Evolutionary conservation across 2,797 vertebrate species (phyloP), one percentile per base, ranked within the genome.

Genomic region (Gymnodraco acuticeps): DNA sequence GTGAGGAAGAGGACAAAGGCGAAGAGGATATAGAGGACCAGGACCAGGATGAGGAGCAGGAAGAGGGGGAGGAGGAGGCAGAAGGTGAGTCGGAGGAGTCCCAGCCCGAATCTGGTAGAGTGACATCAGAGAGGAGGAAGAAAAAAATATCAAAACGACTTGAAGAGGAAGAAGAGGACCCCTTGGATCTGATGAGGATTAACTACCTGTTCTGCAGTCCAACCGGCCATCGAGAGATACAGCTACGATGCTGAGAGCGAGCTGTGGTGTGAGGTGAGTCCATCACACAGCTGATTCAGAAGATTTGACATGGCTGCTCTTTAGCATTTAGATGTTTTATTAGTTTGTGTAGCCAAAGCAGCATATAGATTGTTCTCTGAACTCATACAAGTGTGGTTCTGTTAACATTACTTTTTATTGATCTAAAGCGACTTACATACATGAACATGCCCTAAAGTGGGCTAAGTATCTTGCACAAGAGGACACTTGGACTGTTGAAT

Each of bases 251-350:
- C 73, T 0, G 20, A 93, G 48, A 77, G 94, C 0, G 93, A 95
- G 14, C 95, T 98, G 5, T 99, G 97, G 98, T 99, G 98, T 90
- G 95, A 98, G 97, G 98, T 98, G 53, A 59, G 87, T 62, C 48
- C 17, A 9, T 31, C 10, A 3, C 27, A 27, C 27, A 27, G 27
- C 27, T 5, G 27, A 27, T 27, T 27, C 27, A 27, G 27, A 27
- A 27, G 27, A 27, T 27, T 27, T 27, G 27, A 27, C 27, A 27
- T 27, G 27, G 27, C 27, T 27, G 27, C 27, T 27, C 27, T 27
- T 27, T 27, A 27, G 27, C 27, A 27, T 27, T 27, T 4, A 4
- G 27, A 27, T 27, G 27, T 27, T 27, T 4, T 27, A 27, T 27
- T 27, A 27, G 27, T 27, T 27, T 5, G 27, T 27, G 27, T 27